Conservation (phyloP, 1,140 invertebrate species). For the Apocrypta bakeri region DNA sequence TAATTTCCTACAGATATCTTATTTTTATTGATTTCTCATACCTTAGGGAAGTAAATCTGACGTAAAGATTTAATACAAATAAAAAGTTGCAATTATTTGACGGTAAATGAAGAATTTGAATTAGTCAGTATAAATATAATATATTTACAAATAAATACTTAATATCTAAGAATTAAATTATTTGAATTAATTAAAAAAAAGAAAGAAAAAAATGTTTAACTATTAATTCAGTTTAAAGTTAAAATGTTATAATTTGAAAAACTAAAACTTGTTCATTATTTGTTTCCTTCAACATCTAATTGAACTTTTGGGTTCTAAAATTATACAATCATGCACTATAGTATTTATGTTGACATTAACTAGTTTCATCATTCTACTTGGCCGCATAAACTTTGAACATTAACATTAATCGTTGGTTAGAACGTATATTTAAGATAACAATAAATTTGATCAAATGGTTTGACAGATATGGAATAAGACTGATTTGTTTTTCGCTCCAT, state of each 20-base stretch:
- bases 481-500: slow-evolving; percentile 45
- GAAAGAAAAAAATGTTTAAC: slow-evolving; percentile 11
- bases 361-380: slow-evolving; percentile 39
- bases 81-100: slow-evolving; percentile 24
- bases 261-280: slow-evolving; percentile 18
- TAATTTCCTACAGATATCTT: slow-evolving; percentile 6
- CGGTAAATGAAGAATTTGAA: neutral
- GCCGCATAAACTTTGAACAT: slow-evolving; percentile 30
- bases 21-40: slow-evolving; percentile 26
- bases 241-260: neutral
- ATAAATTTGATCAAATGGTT: slow-evolving; percentile 33
- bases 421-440: slow-evolving; percentile 19
- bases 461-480: slow-evolving; percentile 43
- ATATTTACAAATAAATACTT: slow-evolving; percentile 41
- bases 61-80: slow-evolving; percentile 31
- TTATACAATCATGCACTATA: slow-evolving; percentile 8
- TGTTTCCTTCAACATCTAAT: slow-evolving; percentile 24
- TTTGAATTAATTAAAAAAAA: slow-evolving; percentile 13
- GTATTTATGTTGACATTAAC: slow-evolving; percentile 20
- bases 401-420: slow-evolving; percentile 23
- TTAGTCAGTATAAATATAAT: slow-evolving; percentile 26
- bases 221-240: slow-evolving; percentile 17
- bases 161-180: neutral
- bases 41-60: neutral
- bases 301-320: neutral